A percentile compares a stretch with the other conserved stretches of the same genome.
These are phyloP conservation scores for Helicoverpa assulta DNA, from an alignment of 2,888 invertebrate species.

Conservation along the genomic window DNA sequence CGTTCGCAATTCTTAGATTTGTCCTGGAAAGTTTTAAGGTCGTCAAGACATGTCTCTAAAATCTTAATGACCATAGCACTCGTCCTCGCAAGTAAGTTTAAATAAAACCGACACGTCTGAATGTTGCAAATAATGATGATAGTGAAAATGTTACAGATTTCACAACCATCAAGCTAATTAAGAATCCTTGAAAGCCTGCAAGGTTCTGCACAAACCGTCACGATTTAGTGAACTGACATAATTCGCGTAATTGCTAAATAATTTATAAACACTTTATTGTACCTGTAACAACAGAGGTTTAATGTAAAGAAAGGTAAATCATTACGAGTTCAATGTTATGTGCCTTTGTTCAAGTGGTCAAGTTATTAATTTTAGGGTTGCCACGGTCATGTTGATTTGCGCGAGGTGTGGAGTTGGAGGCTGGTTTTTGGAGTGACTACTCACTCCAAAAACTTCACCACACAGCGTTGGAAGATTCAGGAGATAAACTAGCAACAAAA, in stretches of 20 bases:
- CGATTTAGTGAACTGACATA: slow-evolving; percentile 54
- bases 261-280: slow-evolving; percentile 17
- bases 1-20: background rate
- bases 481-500: too few relatives aligned
- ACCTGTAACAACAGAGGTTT: slow-evolving; percentile 1
- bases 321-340: slow-evolving; percentile 28
- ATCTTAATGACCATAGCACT: too few relatives aligned
- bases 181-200: slow-evolving; percentile 64
- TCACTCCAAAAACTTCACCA: too few relatives aligned
- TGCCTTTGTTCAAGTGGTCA: background rate
- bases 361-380: background rate
- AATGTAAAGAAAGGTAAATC: slow-evolving; percentile 4
- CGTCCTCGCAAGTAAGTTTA: too few relatives aligned
- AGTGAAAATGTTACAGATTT: slow-evolving; percentile 21
- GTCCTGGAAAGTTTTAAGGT: too few relatives aligned
- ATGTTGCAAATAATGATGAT: background rate
- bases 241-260: slow-evolving; percentile 43
- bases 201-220: slow-evolving; percentile 62
- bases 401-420: too few relatives aligned
- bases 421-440: too few relatives aligned
- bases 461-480: too few relatives aligned
- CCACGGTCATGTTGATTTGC: background rate
- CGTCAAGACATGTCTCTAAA: too few relatives aligned
- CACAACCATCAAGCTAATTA: slow-evolving; percentile 32
- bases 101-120: too few relatives aligned